phyloP scores from a whole-genome alignment of 2,113 vertebrate genomes.

The Larimichthys polyactis region DNA sequence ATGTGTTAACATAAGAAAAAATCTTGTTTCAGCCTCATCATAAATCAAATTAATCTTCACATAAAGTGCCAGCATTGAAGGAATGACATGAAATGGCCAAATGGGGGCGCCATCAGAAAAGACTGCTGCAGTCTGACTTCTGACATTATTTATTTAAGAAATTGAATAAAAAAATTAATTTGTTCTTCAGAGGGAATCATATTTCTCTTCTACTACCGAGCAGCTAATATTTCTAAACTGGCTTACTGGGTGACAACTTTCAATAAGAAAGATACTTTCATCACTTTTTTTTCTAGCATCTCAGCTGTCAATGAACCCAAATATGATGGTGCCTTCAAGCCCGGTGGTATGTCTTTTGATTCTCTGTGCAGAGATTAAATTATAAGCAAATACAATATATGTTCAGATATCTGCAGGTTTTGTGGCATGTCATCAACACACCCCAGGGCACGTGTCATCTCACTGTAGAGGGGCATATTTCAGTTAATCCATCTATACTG shows the following conservation, averaged over 20 bases:
- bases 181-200: not conserved
- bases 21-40: not conserved
- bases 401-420: not conserved
- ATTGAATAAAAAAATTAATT: not conserved
- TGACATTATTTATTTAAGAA: slow-evolving; percentile 5
- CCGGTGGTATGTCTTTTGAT: not conserved
- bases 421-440: slow-evolving; percentile 13
- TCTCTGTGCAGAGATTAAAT: slow-evolving; percentile 10
- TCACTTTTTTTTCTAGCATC: not conserved
- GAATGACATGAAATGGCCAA: not conserved
- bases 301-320: slow-evolving; percentile 15
- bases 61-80: not conserved
- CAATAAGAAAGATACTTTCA: not conserved
- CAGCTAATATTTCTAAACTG: slow-evolving; percentile 6
- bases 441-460: not conserved
- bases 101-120: slow-evolving; percentile 8
- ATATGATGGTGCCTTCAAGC: slow-evolving; percentile 5
- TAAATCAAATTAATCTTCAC: not conserved
- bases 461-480: not conserved
- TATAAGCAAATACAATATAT: slow-evolving; percentile 7
- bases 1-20: not conserved
- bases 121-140: not conserved
- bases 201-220: slow-evolving; percentile 11
- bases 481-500: not conserved
- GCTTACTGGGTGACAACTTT: not conserved